Conservation (phyloP, 2,797 vertebrate genomes). For the Moxostoma hubbsi region DNA sequence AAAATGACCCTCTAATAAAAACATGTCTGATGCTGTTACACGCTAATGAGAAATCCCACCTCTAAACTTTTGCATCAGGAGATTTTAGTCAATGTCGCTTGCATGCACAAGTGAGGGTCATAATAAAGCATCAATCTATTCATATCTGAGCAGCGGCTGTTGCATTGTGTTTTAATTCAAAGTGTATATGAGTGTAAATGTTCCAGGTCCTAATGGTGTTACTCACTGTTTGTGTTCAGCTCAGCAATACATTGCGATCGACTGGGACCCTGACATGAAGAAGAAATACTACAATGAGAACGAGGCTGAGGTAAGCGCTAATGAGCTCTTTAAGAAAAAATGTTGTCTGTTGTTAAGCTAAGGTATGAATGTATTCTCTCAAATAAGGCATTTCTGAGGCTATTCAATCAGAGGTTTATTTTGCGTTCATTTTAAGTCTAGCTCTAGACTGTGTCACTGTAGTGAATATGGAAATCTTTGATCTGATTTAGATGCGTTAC, state of each 20-base stretch:
- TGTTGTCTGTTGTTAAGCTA: neutral
- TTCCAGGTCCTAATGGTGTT: constrained; percentile 1
- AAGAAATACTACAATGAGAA: constrained; percentile 87
- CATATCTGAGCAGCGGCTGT: neutral
- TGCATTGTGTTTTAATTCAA: neutral
- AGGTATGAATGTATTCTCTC: neutral
- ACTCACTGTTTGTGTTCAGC: constrained; percentile 68
- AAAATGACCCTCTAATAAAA: too few relatives aligned
- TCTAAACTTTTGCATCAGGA: too few relatives aligned
- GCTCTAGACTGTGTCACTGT: too few relatives aligned
- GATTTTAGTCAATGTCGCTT: too few relatives aligned
- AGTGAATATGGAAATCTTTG: too few relatives aligned
- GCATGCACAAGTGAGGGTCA: too few relatives aligned
- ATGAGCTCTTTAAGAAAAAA: neutral
- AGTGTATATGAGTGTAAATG: neutral
- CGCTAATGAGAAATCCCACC: too few relatives aligned
- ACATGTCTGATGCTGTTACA: too few relatives aligned
- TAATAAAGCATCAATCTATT: neutral
- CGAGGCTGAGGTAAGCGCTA: constrained; percentile 83
- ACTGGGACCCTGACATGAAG: constrained; percentile 90
- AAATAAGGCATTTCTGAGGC: neutral
- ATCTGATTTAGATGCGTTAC: too few relatives aligned
- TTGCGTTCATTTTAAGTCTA: too few relatives aligned
- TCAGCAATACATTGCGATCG: constrained; percentile 85
- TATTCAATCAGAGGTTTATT: neutral